A percentile compares a stretch with the other conserved stretches of the same genome.
phyloP scores from a whole-genome alignment of 2,797 vertebrate genomes.

The Eospalax fontanierii region DNA sequence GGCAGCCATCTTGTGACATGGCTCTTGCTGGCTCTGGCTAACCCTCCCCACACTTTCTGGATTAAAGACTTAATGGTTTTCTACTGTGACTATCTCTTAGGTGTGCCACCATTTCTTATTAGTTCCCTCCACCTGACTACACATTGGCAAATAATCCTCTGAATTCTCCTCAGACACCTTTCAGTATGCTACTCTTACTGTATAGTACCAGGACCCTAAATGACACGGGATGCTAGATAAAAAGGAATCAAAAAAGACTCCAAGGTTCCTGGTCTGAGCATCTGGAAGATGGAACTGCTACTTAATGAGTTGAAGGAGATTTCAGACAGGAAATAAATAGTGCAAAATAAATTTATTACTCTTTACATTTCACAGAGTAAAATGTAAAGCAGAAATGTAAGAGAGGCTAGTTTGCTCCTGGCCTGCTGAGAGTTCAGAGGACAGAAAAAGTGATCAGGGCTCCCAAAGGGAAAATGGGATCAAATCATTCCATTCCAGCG shows the following conservation, averaged over 20 bases:
- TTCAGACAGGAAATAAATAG: background rate
- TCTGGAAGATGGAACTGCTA: background rate
- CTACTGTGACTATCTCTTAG: background rate
- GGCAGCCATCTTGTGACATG: background rate
- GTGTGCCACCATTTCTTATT: background rate
- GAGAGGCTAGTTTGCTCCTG: background rate
- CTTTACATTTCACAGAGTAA: background rate
- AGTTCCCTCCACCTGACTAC: background rate
- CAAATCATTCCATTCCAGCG: background rate
- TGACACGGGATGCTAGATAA: background rate
- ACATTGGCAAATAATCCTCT: background rate
- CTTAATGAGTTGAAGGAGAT: background rate
- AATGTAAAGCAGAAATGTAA: conserved; percentile 24
- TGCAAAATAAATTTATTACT: background rate
- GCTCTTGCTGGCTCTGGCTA: background rate
- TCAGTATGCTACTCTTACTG: background rate
- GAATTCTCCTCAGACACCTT: background rate
- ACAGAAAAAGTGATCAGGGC: background rate
- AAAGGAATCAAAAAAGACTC: background rate
- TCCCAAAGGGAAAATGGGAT: background rate
- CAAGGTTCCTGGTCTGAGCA: background rate
- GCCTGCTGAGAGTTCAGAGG: conserved; percentile 13
- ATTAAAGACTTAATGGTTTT: background rate
- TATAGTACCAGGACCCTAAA: background rate
- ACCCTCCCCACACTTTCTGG: background rate